phyloP scores from a whole-genome alignment of 2,113 vertebrate species.

The Megalops atlanticus region DNA sequence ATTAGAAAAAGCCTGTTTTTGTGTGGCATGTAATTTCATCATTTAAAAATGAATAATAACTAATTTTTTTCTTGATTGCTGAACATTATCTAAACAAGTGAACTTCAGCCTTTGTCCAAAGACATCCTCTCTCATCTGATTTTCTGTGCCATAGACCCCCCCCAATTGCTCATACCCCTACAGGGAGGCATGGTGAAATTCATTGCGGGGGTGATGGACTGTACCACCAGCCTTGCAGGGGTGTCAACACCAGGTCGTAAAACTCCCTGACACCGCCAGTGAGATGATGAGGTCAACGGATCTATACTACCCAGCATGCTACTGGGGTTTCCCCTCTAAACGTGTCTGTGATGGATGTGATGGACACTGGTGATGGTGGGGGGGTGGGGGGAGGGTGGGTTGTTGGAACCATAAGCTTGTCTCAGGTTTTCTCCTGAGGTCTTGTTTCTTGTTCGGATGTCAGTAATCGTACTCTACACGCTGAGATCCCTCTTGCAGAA shows the following conservation, averaged over 20 bases:
- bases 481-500: not conserved
- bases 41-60: not conserved
- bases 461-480: not conserved
- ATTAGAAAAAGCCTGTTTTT: too few species aligned
- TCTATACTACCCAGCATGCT: slow-evolving; percentile 16
- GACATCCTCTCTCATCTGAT: too few species aligned
- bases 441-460: not conserved
- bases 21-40: too few species aligned
- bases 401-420: not conserved
- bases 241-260: not conserved
- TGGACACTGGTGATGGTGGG: not conserved
- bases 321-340: not conserved
- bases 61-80: not conserved
- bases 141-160: too few species aligned
- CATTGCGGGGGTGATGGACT: not conserved
- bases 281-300: not conserved
- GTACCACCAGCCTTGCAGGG: not conserved
- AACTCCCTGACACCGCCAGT: not conserved
- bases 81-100: not conserved
- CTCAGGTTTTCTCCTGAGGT: slow-evolving; percentile 10
- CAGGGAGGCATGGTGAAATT: not conserved
- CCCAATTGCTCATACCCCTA: not conserved
- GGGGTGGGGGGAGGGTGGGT: not conserved
- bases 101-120: not conserved
- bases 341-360: not conserved